Percentiles rank a stretch among this genome's conserved stretches.
Evolutionary conservation across 1,140 invertebrate genomes (phyloP).

Genomic region (Lamellibrachia luymesi): DNA sequence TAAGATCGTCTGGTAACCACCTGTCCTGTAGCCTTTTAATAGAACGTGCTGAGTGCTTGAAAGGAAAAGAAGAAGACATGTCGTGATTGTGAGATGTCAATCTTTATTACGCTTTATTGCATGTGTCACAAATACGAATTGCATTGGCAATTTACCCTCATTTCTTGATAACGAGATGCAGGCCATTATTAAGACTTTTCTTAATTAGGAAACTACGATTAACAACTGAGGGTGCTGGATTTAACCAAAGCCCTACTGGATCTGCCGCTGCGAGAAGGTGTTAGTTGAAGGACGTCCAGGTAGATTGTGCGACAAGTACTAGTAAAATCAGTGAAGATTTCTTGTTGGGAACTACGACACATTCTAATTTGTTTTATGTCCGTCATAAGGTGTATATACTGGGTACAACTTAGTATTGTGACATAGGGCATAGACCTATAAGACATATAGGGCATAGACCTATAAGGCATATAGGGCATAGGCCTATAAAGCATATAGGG

Average conservation of each 20-base stretch:
- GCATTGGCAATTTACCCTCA: not conserved
- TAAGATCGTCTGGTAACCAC: no score
- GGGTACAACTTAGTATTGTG: not conserved
- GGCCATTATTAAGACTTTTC: not conserved
- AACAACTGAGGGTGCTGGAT: not conserved
- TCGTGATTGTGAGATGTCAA: not conserved
- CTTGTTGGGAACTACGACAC: not conserved
- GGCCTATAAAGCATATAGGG: no score
- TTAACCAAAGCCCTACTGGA: not conserved
- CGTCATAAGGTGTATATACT: not conserved
- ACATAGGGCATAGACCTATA: not conserved
- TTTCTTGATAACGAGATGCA: not conserved
- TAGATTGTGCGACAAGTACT: not conserved
- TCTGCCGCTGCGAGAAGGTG: not conserved
- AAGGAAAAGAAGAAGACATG: not conserved
- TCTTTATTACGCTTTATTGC: not conserved
- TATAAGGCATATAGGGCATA: no score
- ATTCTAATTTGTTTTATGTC: not conserved
- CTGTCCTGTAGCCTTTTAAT: not conserved
- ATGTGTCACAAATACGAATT: not conserved
- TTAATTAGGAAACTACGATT: not conserved
- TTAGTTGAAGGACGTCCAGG: not conserved
- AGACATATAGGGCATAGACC: no score
- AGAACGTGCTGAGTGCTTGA: not conserved
- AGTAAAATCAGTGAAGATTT: not conserved